These are phyloP conservation scores for Brachionus sp. DNA, from an alignment of 1,140 invertebrate genomes.

Conservation along the genomic window DNA sequence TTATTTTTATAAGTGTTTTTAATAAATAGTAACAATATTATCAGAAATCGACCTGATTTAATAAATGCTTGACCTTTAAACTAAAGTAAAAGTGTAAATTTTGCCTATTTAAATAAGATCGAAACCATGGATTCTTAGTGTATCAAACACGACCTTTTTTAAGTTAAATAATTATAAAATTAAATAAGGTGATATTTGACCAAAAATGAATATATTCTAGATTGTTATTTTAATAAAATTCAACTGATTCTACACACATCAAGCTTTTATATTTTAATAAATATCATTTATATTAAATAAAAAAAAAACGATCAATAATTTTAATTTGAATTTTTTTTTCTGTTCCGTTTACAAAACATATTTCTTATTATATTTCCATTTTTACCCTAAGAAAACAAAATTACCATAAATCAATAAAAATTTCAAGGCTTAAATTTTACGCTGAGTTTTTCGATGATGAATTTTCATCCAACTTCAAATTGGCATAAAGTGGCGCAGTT, in stretches of 20 bases:
- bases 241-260: background rate
- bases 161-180: background rate
- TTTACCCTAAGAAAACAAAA: constrained; percentile 20
- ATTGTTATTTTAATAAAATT: background rate
- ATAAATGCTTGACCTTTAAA: background rate
- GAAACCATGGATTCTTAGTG: background rate
- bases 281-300: background rate
- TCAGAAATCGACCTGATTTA: background rate
- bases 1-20: background rate
- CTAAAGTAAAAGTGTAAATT: background rate
- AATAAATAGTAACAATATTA: background rate
- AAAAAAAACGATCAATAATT: constrained; percentile 9
- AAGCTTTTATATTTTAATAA: constrained; percentile 12
- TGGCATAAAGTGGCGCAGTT: constrained; percentile 38
- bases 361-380: constrained; percentile 27
- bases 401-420: constrained; percentile 21
- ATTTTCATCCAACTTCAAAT: constrained; percentile 27
- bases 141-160: background rate
- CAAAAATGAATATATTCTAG: background rate
- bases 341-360: background rate
- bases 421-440: background rate
- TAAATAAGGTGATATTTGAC: background rate
- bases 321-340: background rate
- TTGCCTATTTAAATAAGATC: background rate
- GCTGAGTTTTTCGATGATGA: background rate